A percentile compares a stretch with the other conserved stretches of the same genome.
Conservation (phyloP, 1,140 invertebrate genomes). For the Metaphire vulgaris region DNA sequence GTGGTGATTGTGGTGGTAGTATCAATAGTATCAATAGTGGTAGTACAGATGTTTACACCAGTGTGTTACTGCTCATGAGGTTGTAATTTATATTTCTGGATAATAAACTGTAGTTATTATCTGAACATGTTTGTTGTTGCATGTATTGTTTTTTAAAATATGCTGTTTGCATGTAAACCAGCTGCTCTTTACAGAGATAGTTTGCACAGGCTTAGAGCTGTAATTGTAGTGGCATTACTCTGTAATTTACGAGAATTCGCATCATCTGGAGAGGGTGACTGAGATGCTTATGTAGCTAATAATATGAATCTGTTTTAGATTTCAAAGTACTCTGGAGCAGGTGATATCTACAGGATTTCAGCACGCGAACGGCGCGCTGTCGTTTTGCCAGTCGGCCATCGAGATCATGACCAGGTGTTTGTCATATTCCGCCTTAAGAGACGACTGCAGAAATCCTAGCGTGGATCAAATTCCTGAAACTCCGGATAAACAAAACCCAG, state of each 20-base stretch:
- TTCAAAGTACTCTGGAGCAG: not conserved
- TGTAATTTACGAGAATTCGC: too few relatives aligned
- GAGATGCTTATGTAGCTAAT: too few relatives aligned
- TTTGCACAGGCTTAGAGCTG: too few relatives aligned
- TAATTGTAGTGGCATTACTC: too few relatives aligned
- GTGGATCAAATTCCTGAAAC: not conserved
- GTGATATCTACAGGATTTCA: not conserved
- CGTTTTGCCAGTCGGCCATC: not conserved
- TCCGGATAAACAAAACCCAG: not conserved
- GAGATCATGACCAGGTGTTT: not conserved
- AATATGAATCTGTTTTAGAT: not conserved
- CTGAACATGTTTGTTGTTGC: not conserved
- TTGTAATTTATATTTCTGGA: not conserved
- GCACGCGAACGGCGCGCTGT: not conserved
- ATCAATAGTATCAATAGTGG: too few relatives aligned
- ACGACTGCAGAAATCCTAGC: not conserved
- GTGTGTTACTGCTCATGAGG: too few relatives aligned
- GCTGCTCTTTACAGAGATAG: too few relatives aligned
- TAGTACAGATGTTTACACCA: too few relatives aligned
- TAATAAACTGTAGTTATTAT: not conserved
- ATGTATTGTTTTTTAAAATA: not conserved
- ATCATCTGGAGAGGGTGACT: too few relatives aligned
- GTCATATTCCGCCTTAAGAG: not conserved
- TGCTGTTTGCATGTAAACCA: too few relatives aligned
- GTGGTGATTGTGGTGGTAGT: too few relatives aligned